A percentile compares a stretch with the other conserved stretches of the same genome.
Conservation (phyloP, 1,140 invertebrate genomes). For the Drosophila neocordata region DNA sequence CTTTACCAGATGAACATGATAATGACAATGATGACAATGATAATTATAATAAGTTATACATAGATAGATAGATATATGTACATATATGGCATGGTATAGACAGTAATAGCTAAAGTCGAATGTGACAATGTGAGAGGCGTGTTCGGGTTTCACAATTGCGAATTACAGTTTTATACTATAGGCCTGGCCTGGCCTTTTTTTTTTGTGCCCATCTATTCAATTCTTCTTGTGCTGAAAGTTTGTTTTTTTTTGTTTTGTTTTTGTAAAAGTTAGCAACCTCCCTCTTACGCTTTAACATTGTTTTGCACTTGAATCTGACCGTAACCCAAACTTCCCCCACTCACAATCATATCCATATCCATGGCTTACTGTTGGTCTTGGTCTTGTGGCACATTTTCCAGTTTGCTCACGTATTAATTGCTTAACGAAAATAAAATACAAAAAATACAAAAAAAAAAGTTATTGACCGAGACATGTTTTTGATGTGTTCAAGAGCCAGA, state of each 20-base stretch:
- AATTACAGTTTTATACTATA: slow-evolving; percentile 47
- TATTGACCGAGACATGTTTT: slow-evolving; percentile 76
- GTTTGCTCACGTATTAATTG: slow-evolving; percentile 79
- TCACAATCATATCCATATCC: not conserved
- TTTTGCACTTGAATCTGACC: slow-evolving; percentile 68
- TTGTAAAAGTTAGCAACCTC: slow-evolving; percentile 6
- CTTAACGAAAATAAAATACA: slow-evolving; percentile 56
- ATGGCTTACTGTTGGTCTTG: not conserved
- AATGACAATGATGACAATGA: slow-evolving; percentile 50
- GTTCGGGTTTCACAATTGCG: slow-evolving; percentile 74
- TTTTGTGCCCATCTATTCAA: slow-evolving; percentile 7
- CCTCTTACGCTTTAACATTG: slow-evolving; percentile 59
- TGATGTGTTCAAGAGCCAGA: slow-evolving; percentile 54
- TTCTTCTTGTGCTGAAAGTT: slow-evolving; percentile 3
- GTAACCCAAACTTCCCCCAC: not conserved
- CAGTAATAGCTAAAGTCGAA: slow-evolving; percentile 38
- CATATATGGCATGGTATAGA: slow-evolving; percentile 37
- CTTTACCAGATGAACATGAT: slow-evolving; percentile 19
- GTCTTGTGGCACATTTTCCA: slow-evolving; percentile 63
- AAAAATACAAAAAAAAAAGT: slow-evolving; percentile 36
- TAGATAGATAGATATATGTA: not conserved
- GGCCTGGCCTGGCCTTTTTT: slow-evolving; percentile 42
- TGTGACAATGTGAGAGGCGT: slow-evolving; percentile 74
- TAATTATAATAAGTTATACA: slow-evolving; percentile 57
- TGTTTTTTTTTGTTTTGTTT: slow-evolving; percentile 12